Conservation (phyloP, 2,888 invertebrate genomes). For the Melieria picta region DNA sequence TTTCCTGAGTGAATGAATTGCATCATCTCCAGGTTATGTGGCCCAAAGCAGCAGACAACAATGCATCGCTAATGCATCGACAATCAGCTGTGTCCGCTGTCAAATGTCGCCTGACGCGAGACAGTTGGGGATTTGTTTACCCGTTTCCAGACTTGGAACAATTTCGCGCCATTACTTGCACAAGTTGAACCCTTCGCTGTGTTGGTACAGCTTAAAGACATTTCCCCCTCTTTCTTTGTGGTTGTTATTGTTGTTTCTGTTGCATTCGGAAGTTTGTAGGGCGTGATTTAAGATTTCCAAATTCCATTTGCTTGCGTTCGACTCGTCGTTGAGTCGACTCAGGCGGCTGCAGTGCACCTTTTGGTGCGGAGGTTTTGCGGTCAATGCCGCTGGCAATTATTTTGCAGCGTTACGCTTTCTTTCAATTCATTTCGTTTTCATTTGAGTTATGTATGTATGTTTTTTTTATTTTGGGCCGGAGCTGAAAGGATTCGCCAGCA, state of each 20-base stretch:
- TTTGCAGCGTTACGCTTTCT: not conserved
- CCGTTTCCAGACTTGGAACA: no score
- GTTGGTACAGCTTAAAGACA: no score
- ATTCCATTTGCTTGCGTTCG: constrained; percentile 14
- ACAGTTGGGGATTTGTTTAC: no score
- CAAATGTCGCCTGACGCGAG: no score
- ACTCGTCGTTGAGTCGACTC: not conserved
- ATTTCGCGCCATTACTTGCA: no score
- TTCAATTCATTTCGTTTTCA: not conserved
- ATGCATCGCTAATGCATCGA: no score
- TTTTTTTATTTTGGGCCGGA: constrained; percentile 3
- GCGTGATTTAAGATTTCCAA: constrained; percentile 31
- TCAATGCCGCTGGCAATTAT: constrained; percentile 37
- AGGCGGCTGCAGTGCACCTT: not conserved
- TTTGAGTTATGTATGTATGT: not conserved
- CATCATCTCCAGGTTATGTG: no score
- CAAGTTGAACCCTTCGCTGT: no score
- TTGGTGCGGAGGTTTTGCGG: constrained; percentile 30
- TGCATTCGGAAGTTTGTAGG: constrained; percentile 13
- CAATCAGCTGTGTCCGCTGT: no score
- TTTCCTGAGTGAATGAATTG: no score
- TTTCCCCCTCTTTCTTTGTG: constrained; percentile 1
- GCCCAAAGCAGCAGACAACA: no score
- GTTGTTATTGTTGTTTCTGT: constrained; percentile 9
- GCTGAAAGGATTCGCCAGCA: constrained; percentile 2